A percentile compares a stretch with the other conserved stretches of the same genome.
These are phyloP conservation scores for Rotaria magnacalcarata DNA, from an alignment of 2,888 invertebrate genomes.

Conservation along the genomic window DNA sequence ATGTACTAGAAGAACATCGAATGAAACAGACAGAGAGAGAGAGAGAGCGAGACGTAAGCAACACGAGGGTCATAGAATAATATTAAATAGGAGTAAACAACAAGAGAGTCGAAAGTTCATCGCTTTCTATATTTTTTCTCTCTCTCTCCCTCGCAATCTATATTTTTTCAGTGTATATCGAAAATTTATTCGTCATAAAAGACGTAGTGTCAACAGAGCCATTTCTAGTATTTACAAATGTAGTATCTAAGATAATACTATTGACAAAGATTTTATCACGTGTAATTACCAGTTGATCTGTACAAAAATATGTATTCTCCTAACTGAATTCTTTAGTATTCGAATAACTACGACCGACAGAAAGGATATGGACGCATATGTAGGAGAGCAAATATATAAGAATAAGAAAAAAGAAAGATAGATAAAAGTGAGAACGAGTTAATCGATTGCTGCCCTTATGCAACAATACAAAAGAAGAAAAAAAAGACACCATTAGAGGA, in stretches of 20 bases:
- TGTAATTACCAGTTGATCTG: too few relatives aligned
- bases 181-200: neutral
- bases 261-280: neutral
- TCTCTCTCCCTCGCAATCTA: neutral
- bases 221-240: neutral
- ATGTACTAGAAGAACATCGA: neutral
- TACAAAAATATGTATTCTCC: neutral
- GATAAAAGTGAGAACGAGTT: conserved; percentile 7
- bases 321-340: neutral
- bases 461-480: neutral
- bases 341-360: neutral
- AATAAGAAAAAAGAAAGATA: neutral
- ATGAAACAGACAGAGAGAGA: neutral
- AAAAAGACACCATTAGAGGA: neutral
- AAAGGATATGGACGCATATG: neutral
- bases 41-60: neutral
- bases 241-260: neutral
- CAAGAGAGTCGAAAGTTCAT: conserved; percentile 11
- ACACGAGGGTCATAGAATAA: neutral
- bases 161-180: neutral
- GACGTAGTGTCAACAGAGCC: neutral
- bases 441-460: neutral
- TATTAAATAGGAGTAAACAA: neutral
- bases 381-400: neutral
- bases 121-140: neutral